These are phyloP conservation scores for Erythrocercus mccallii DNA, from an alignment of 2,113 vertebrate genomes.

Conservation along the genomic window DNA sequence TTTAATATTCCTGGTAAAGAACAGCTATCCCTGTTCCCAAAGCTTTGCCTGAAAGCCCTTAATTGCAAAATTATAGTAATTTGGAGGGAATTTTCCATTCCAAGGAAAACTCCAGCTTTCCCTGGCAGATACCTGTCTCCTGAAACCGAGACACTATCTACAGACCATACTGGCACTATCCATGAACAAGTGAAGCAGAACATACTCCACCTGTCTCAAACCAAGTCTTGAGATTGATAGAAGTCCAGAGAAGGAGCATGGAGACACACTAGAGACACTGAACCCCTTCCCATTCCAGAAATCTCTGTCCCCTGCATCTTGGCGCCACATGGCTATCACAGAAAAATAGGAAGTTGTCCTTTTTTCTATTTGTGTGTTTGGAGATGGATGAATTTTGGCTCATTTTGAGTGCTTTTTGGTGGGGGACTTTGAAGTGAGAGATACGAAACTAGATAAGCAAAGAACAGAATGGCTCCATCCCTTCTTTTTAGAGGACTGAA, in stretches of 20 bases:
- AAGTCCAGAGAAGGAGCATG: background rate
- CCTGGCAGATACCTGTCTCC: too few relatives aligned
- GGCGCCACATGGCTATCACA: fast-evolving
- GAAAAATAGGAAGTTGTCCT: background rate
- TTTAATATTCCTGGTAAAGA: too few relatives aligned
- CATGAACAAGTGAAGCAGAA: background rate
- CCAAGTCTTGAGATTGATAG: background rate
- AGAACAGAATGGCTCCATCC: background rate
- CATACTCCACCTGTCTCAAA: background rate
- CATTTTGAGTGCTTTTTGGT: background rate
- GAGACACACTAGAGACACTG: background rate
- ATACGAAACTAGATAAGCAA: background rate
- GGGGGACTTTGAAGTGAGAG: background rate
- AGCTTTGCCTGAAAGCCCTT: too few relatives aligned
- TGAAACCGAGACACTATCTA: too few relatives aligned
- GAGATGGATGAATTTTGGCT: background rate
- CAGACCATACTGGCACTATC: background rate
- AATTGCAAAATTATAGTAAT: too few relatives aligned
- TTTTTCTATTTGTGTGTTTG: background rate
- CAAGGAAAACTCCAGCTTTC: too few relatives aligned
- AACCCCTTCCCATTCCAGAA: background rate
- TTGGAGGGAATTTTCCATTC: too few relatives aligned
- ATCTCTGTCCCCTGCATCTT: background rate
- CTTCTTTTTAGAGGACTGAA: background rate
- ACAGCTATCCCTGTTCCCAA: too few relatives aligned